Conservation (phyloP, 2,797 vertebrate species). For the Amblyopsis hoosieri region DNA sequence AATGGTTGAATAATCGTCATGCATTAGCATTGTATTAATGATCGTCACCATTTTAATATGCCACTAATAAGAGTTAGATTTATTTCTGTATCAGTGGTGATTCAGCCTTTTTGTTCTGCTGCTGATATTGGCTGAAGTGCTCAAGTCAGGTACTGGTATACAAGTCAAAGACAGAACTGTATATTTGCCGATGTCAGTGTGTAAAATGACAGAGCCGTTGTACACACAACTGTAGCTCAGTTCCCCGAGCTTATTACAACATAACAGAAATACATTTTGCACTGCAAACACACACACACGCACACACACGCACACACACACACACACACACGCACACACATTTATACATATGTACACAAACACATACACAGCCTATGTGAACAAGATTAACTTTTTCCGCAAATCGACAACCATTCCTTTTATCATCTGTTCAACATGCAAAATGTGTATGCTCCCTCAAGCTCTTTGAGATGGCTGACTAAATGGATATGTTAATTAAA, state of each 20-base stretch:
- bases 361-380: constrained; percentile 11
- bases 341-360: constrained; percentile 1
- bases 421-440: constrained; percentile 25
- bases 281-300: not conserved
- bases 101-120: constrained; percentile 27
- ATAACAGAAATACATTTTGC: constrained; percentile 10
- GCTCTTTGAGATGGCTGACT: constrained; percentile 45
- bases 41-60: constrained; percentile 67
- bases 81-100: constrained; percentile 54
- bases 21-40: constrained; percentile 77
- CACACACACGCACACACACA: constrained; percentile 6
- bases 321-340: constrained; percentile 7
- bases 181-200: not conserved
- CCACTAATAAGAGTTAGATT: constrained; percentile 69
- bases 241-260: constrained; percentile 6
- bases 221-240: constrained; percentile 6
- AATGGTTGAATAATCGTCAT: constrained; percentile 76
- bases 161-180: constrained; percentile 4
- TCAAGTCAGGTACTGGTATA: constrained; percentile 8
- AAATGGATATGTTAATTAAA: constrained; percentile 62
- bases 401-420: constrained; percentile 13
- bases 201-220: not conserved
- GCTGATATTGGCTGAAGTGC: constrained; percentile 13
- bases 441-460: constrained; percentile 50
- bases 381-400: constrained; percentile 16